Percentiles rank a stretch among this genome's conserved stretches.
Conservation (phyloP, 1,140 invertebrate genomes). For the Pollicipes pollicipes region DNA sequence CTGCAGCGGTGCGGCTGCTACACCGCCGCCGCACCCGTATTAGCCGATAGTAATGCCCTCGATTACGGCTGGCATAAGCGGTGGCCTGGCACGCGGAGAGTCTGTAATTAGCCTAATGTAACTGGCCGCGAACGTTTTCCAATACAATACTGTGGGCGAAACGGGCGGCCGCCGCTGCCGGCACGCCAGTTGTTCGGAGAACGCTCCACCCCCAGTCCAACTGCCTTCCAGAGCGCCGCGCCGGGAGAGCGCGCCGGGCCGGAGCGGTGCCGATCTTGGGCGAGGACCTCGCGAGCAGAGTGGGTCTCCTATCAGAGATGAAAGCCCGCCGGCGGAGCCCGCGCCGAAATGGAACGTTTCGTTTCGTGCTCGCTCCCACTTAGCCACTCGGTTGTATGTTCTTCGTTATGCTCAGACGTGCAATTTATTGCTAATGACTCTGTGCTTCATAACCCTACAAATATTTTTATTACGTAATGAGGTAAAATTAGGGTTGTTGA, state of each 20-base stretch:
- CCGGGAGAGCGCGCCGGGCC: no score
- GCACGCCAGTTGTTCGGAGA: not conserved
- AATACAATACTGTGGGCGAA: slow-evolving; percentile 1
- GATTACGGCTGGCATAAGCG: not conserved
- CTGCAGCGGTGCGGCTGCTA: no score
- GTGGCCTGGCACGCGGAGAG: not conserved
- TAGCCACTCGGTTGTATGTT: not conserved
- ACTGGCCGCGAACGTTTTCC: slow-evolving; percentile 1
- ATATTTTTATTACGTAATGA: not conserved
- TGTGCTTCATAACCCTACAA: not conserved
- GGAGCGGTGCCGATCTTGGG: no score
- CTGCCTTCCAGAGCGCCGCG: no score
- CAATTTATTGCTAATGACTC: not conserved
- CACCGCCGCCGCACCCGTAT: not conserved
- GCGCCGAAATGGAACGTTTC: not conserved
- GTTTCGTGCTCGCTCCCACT: not conserved
- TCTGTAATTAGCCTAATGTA: slow-evolving; percentile 1
- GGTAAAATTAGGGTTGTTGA: not conserved
- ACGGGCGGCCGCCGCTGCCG: not conserved
- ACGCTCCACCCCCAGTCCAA: no score
- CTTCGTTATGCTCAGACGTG: not conserved
- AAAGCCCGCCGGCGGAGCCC: not conserved
- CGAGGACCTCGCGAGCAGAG: not conserved
- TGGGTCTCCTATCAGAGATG: not conserved
- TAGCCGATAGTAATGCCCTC: not conserved